Evolutionary conservation across 1,140 invertebrate genomes (phyloP), one percentile per base, ranked within the genome.

Genomic region (Drosophila elegans): DNA sequence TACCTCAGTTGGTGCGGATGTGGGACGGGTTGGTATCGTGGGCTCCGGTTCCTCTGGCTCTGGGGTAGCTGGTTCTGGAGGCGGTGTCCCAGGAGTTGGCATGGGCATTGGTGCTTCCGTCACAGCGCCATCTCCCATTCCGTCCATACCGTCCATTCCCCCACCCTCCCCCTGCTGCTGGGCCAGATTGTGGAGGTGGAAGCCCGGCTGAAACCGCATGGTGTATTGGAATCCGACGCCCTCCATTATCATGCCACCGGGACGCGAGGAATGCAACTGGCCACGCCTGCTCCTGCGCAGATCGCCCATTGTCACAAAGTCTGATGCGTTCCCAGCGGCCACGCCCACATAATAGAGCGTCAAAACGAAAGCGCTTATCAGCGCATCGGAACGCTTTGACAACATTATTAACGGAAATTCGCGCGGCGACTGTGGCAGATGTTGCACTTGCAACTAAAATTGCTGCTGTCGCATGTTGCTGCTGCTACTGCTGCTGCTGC

Each of bases 321-420:
- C 60, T n/a, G 64, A 66, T 32, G 79, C 80, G 44, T 52, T 69
- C 21, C 55, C 63, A 56, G 53, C 81, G 48, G 46, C 61, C 74
- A 78, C 85, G 76, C 76, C 81, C 78, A 73, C 77, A 88, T 88
- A 78, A 78, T 84, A 84, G 56, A 88, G 75, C 83, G 80, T 76
- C 63, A 90, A 86, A 83, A 90, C 56, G 52, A 88, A 67, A 71
- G 76, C 82, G 67, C 72, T 88, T 88, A 90, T 91, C 80, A 74
- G 78, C 48, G 66, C 83, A 77, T 79, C 67, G 75, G 34, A 67
- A 66, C 84, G 78, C 73, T 61, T 74, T 73, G 67, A 79, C 89
- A 91, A 91, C 89, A 91, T 91, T 91, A 82, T 91, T 88, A 91
- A 89, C 89, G 88, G 89, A 91, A 91, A 77, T 77, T 39, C 80